phyloP scores from a whole-genome alignment of 2,113 vertebrate genomes.

The Chaetops frenatus region DNA sequence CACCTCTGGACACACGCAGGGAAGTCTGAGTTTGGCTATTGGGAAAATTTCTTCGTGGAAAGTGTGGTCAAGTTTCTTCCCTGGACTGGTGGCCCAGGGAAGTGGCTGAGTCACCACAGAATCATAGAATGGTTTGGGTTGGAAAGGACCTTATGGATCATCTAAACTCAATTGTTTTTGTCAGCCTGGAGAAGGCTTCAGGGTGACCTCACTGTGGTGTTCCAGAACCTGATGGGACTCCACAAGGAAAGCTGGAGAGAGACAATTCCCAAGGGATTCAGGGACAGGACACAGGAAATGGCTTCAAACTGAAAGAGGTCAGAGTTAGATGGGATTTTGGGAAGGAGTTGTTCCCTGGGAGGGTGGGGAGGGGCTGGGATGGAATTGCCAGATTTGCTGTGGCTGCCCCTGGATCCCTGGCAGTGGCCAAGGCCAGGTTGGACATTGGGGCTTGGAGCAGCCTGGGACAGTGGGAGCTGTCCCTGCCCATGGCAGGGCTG shows the following conservation, averaged over 20 bases:
- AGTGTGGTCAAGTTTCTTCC: not conserved
- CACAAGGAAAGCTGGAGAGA: not conserved
- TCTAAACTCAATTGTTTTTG: not conserved
- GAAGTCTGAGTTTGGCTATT: not conserved
- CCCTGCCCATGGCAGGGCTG: not conserved
- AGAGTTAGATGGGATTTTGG: too few species aligned
- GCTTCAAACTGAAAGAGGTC: accelerated
- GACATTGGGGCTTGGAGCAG: not conserved
- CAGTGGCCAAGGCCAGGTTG: not conserved
- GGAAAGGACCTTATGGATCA: not conserved
- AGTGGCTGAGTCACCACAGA: not conserved
- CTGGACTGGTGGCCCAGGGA: not conserved
- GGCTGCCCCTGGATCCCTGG: not conserved
- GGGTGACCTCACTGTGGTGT: not conserved
- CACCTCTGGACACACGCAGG: not conserved
- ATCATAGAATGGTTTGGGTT: not conserved
- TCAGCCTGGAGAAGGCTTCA: not conserved
- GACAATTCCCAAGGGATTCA: accelerated
- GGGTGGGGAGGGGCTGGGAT: not conserved
- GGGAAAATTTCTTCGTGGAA: too few species aligned
- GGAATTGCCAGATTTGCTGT: not conserved
- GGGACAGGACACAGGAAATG: not conserved
- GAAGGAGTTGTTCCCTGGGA: accelerated
- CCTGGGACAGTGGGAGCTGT: not conserved
- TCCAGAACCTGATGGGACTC: not conserved